Base-by-base conservation (phyloP, 2,797 vertebrate species). In the Odontamblyopus rebecca region DNA sequence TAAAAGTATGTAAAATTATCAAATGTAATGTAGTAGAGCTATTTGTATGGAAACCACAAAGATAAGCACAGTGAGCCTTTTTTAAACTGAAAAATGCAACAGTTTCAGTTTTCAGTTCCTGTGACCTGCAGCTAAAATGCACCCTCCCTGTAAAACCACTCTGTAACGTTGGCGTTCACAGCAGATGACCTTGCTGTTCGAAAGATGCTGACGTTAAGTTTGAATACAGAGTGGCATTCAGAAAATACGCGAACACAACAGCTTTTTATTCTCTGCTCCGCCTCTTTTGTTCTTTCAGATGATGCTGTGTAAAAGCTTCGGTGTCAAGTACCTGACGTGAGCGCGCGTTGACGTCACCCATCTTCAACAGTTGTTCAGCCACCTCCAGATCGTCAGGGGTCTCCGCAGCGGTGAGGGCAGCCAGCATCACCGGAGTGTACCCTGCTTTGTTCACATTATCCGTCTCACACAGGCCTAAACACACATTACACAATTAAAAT, bases 371-470 rank as follows among this genome's bases (percentile, higher is more conserved):
- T 81, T 95, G 95, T 85, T 95, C 93, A 9, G 95, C 96, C 63
- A 98, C 96, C 53, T 96, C 96, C 95, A 98, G 95, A 82, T 99
- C 98, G 79, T 97, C 96, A 0, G 89, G 85, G 0, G 92, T 95
- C 69, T 98, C 96, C 0, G 97, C 95, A 0, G 95, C 91, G 0
- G 96, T 97, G 85, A 99, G 89, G 0, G 97, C 95, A 8, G 96
- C 97, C 65, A 99, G 94, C 98, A 98, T 99, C 86, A 98, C 95
- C 0, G 97, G 96, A 0, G 97, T 99, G 73, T 99, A 99, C 67
- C 98, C 98, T 0, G 98, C 98, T 32, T 94, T 96, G 91, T 99
- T 99, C 89, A 97, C 95, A 79, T 94, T 94, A 87, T 99, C 93
- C 66, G 96, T 96, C 27, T 94, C 89, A 84, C 98, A 99, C 56